Evolutionary conservation across 2,888 invertebrate genomes (phyloP).

Genomic region (Slavum lentiscoides): DNA sequence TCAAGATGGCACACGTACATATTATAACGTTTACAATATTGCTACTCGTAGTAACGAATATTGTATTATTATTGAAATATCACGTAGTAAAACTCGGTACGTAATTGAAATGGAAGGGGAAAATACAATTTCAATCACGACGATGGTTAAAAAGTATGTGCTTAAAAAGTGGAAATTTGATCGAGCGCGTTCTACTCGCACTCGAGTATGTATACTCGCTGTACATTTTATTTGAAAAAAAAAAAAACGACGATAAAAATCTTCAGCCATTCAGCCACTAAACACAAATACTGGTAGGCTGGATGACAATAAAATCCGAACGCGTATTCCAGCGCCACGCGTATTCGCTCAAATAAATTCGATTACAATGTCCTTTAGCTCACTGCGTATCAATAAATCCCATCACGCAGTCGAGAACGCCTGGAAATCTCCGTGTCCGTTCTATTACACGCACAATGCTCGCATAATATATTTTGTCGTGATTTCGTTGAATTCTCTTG

Average conservation of each 20-base stretch:
- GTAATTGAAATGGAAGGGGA: background rate
- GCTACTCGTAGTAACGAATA: too few relatives aligned
- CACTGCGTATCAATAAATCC: too few relatives aligned
- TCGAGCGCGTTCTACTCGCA: background rate
- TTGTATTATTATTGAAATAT: too few relatives aligned
- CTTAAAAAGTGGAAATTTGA: slow-evolving; percentile 17
- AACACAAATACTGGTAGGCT: background rate
- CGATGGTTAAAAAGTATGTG: background rate
- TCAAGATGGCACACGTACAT: too few relatives aligned
- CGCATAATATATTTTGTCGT: background rate
- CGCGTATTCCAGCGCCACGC: background rate
- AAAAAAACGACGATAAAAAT: background rate
- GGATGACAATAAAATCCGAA: background rate
- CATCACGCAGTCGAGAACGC: background rate
- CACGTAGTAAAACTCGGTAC: background rate
- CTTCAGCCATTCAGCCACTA: background rate
- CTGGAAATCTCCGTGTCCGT: background rate
- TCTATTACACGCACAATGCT: background rate
- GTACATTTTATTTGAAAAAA: background rate
- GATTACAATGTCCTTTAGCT: background rate
- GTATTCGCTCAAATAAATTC: background rate
- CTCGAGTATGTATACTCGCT: background rate
- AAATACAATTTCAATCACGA: background rate
- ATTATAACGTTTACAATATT: too few relatives aligned
- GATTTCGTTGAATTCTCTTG: background rate